Evolutionary conservation across 2,888 invertebrate genomes (phyloP), one percentile per base, ranked within the genome.

Genomic region (Rhagonycha fulva): DNA sequence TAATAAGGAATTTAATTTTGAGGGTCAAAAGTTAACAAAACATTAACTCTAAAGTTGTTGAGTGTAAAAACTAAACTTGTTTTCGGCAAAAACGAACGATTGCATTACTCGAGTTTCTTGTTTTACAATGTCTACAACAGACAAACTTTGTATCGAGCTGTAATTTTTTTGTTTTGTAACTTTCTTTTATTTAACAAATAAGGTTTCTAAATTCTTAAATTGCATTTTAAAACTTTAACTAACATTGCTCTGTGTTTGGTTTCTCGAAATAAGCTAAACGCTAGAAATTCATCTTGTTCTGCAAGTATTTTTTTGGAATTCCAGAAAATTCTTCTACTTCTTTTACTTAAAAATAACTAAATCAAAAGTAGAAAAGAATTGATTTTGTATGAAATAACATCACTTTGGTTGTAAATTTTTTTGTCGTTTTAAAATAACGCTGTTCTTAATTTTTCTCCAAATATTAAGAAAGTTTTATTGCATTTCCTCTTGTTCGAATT

Each of bases 41-140:
- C 63, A 66, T 66, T 66, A 66, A 66, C 63, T 66, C 24, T 66
- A 66, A 73, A 68, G 60, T 69, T 73, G 68, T 47, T 69, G 26
- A 14, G 68, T 19, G 47, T 62, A 73, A 73, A 73, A 73, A 73
- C 61, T 63, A 69, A 73, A 73, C 47, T 24, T 68, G 61, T 72
- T 68, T 60, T 69, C 73, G 14, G 32, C 73, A 73, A 73, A 73
- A 73, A 73, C 63, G 24, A 66, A 66, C 73, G 24, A 73, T 68
- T 73, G 73, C 73, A 73, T 62, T 69, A 68, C 73, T 61, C 32
- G 67, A 73, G 73, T 73, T 73, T 73, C 69, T 73, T 69, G 69
- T 60, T 67, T 62, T 69, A 68, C 69, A 62, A 62, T 62, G 72
- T 72, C 72, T 68, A 32, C 61, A 72, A 67, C 72, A 68, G 68